Evolutionary conservation across 2,888 invertebrate species (phyloP), one percentile per base, ranked within the genome.

Genomic region (Hirtodrosophila cameraria): DNA sequence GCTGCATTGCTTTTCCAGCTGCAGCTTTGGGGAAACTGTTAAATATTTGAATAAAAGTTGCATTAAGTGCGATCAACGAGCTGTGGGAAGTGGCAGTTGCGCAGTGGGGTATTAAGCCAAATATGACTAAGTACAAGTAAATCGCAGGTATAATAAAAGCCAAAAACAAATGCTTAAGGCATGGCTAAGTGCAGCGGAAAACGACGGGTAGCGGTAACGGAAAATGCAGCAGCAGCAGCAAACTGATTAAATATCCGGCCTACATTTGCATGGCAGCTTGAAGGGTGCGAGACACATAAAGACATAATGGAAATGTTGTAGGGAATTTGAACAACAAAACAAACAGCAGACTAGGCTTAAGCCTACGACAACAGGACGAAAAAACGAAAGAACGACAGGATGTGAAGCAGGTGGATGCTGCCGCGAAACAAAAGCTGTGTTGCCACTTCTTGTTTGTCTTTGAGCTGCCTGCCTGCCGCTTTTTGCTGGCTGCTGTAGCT

Each of bases 181-280:
- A 2, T 48, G 38, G 57, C 69, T 74, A 74, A 61, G 39, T 55
- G 57, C 55, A 53, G 28, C 28, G 11, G n/a, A n/a, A 60, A 62
- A 43, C n/a, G n/a, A n/a, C n/a, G n/a, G n/a, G n/a, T n/a, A n/a
- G n/a, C n/a, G n/a, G n/a, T n/a, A n/a, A n/a, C 54, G 50, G 60
- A 58, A 77, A 55, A 39, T 49, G 52, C 45, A n/a, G 43, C 54
- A 28, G 43, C 54, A 28, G 38, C 60, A 57, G 54, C 64, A 60
- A 70, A 74, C 86, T 85, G 82, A 86, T 82, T 86, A 86, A 82
- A 82, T 86, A 82, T 82, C 87, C 82, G 87, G 83, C 52, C 66
- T 62, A 59, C 52, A 83, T 74, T 54, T 38, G 64, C 69, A n/a
- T 16, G 43, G 33, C 35, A n/a, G 39, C 31, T 13, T 35, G 11